Evolutionary conservation across 2,888 invertebrate species (phyloP).

Genomic region (Nasonia oneida): DNA sequence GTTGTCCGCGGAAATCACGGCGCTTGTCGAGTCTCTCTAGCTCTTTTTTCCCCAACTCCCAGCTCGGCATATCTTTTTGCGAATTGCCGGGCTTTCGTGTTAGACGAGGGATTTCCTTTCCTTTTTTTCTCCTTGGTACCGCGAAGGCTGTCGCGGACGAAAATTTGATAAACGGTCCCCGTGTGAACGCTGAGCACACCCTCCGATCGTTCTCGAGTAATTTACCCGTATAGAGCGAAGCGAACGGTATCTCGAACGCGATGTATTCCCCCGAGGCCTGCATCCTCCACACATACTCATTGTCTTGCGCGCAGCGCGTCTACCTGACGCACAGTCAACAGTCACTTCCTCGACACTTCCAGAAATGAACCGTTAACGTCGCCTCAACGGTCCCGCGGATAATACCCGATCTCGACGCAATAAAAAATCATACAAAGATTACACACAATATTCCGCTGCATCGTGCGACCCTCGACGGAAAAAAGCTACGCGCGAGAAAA

Average conservation of each 20-base stretch:
- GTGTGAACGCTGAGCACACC: conserved; percentile 25
- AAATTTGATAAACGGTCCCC: conserved; percentile 53
- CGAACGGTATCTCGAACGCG: neutral
- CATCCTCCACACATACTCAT: neutral
- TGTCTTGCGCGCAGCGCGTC: neutral
- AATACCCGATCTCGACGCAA: neutral
- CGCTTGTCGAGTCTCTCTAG: conserved; percentile 40
- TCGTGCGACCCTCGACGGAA: conserved; percentile 11
- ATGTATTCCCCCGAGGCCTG: neutral
- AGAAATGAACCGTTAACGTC: conserved; percentile 18
- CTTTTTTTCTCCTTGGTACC: too few species aligned
- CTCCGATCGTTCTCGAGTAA: neutral
- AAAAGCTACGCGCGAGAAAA: conserved; percentile 30
- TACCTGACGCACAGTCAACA: conserved; percentile 21
- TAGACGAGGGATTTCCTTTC: neutral
- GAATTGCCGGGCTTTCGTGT: conserved; percentile 28
- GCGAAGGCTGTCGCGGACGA: neutral
- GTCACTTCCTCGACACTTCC: conserved; percentile 25
- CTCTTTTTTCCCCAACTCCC: neutral
- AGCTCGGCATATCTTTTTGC: conserved; percentile 37
- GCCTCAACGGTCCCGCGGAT: neutral
- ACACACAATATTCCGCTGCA: conserved; percentile 28
- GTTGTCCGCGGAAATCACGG: conserved; percentile 60
- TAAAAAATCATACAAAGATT: conserved; percentile 36
- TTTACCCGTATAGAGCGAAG: neutral